Evolutionary conservation across 2,888 invertebrate species (phyloP), one percentile per base, ranked within the genome.

Genomic region (Tricholauxania praeusta): DNA sequence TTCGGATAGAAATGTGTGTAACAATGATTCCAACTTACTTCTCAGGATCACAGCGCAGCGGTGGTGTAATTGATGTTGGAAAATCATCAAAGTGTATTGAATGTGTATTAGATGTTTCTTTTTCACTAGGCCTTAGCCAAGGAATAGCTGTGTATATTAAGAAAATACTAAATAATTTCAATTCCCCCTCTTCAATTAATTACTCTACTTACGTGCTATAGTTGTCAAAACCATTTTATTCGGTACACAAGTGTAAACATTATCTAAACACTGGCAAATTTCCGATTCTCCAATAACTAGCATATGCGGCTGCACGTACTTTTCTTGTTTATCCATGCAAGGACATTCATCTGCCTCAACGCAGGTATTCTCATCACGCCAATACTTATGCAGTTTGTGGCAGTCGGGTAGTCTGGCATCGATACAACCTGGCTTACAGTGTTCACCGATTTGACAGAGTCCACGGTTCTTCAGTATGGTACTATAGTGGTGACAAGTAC

Each of bases 211-310:
- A 39, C 47, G 63, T 17, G 63, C 47, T 47, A n/a, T 63, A 17
- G 49, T 64, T 17, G 60, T 60, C 0, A 76, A 72, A 0, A 76
- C 72, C 12, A 79, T 74, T 10, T 81, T 80, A 53, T 82, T 86
- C 5, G 81, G 78, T n/a, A 84, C 78, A 74, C 96, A 96, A 62
- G 91, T 90, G 74, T 93, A 91, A 28, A 89, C 89, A 86, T 96
- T 95, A 81, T 93, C 90, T 10, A 94, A 88, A 80, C 96, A 96
- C 79, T 95, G 95, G 81, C 96, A 96, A 15, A 91, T 89, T 80
- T 91, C 90, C 81, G 94, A 94, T 0, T 90, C 91, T 1, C 79
- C 82, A 0, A 82, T 62, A 7, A 85, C 84, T 1, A 92, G 89
- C 68, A 91, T 91, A 19, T 93, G 93, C 0, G 96, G 95, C 91